Evolutionary conservation across 2,113 vertebrate genomes (phyloP), one percentile per base, ranked within the genome.

Genomic region (Hyla sarda): DNA sequence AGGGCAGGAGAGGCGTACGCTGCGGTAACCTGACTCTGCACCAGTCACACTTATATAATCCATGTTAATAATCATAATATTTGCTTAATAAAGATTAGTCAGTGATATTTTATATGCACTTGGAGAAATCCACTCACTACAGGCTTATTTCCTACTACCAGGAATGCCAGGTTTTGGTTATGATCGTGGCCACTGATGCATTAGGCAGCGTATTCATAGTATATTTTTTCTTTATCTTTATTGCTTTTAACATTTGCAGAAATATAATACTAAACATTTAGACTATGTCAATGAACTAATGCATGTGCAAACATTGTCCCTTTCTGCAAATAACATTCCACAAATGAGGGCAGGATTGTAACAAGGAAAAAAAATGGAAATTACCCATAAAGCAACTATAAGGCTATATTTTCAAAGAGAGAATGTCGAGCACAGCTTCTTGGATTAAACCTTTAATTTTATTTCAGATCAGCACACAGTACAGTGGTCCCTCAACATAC

Each of bases 51-150:
- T 65, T 81, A 5, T 60, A 60, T 81, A 45, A 60, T 41, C 56
- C 73, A 52, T 2, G 5, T 76, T 48, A 76, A 52, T 45, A 76
- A 28, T 50, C 73, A 50, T 76, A 76, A 76, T 50, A 76, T 74
- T 74, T 47, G 72, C 25, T 47, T 74, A 48, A 74, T 74, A 74
- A 41, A 23, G 72, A 74, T 74, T 48, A 74, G 23, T 28, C 21
- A 74, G 30, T 48, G 72, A 74, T 48, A 47, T 28, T 41, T 74
- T 74, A 74, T 25, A 74, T 19, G 23, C 45, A 37, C 37, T 45
- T n/a, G n/a, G 21, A 45, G 72, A 74, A 74, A 74, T 34, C 71
- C 34, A 12, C 19, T 73, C 23, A 19, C 72, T 47, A 11, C 34
- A n/a, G 37, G 23, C 1, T 23, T 74, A 25, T 47, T 14, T 14